Percentiles rank a stretch among this genome's conserved stretches.
Conservation (phyloP, 2,888 invertebrate genomes). For the Nephrocerus scutellatus region DNA sequence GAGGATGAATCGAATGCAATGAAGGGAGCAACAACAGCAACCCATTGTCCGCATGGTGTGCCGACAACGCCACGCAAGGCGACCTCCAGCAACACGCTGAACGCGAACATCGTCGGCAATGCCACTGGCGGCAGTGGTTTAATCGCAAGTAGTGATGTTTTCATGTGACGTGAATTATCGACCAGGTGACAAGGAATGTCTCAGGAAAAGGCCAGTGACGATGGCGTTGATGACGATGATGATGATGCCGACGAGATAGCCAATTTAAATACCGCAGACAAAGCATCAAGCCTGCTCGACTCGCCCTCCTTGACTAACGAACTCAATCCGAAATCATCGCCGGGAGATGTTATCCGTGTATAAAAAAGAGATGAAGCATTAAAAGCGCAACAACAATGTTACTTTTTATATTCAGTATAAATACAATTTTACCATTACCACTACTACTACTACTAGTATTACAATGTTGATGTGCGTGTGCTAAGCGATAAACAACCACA, state of each 20-base stretch:
- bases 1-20: slow-evolving; percentile 57
- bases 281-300: slow-evolving; percentile 3
- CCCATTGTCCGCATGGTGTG: slow-evolving; percentile 47
- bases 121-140: slow-evolving; percentile 19
- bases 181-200: slow-evolving; percentile 34
- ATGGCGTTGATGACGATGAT: slow-evolving; percentile 13
- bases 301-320: slow-evolving; percentile 24
- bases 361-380: slow-evolving; percentile 24
- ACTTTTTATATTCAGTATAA: too few relatives aligned
- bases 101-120: slow-evolving; percentile 39
- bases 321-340: slow-evolving; percentile 38
- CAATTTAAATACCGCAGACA: slow-evolving; percentile 7
- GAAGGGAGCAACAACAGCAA: slow-evolving; percentile 21
- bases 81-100: slow-evolving; percentile 22
- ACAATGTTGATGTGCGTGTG: too few relatives aligned
- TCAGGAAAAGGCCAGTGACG: slow-evolving; percentile 22
- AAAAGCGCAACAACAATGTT: too few relatives aligned
- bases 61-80: slow-evolving; percentile 45
- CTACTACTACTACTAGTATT: too few relatives aligned
- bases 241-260: slow-evolving; percentile 17
- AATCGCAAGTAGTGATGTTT: slow-evolving; percentile 65
- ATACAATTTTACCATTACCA: too few relatives aligned
- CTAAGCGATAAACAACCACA: too few relatives aligned
- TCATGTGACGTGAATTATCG: slow-evolving; percentile 67
- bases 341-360: slow-evolving; percentile 46